Percentiles rank a stretch among this genome's conserved stretches.
phyloP scores from a whole-genome alignment of 1,140 invertebrate species.

The Drosophila saltans region DNA sequence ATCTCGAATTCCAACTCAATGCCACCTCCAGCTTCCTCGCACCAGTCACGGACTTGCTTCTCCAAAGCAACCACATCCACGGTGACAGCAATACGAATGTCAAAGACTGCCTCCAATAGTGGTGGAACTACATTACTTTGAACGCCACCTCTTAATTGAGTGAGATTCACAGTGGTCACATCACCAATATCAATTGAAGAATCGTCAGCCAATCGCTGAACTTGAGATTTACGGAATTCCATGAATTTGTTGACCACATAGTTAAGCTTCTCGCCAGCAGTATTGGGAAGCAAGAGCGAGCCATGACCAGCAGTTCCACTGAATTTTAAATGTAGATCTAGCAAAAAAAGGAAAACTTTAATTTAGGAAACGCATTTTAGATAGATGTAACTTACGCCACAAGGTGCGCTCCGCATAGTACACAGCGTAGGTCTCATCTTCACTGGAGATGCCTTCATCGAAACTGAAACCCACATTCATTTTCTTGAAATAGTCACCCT shows the following conservation, averaged over 20 bases:
- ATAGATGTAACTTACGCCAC: conserved; percentile 85
- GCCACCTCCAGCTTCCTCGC: conserved; percentile 90
- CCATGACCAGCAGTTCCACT: conserved; percentile 94
- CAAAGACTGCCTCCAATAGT: conserved; percentile 90
- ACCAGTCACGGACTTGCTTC: conserved; percentile 89
- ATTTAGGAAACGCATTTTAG: not conserved
- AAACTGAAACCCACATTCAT: conserved; percentile 95
- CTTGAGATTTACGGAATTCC: conserved; percentile 88
- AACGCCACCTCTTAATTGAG: conserved; percentile 92
- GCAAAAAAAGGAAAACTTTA: conserved; percentile 82
- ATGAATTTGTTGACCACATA: conserved; percentile 91
- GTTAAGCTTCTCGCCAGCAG: conserved; percentile 92
- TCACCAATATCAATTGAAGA: conserved; percentile 89
- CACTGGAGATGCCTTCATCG: conserved; percentile 92
- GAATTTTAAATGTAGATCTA: conserved; percentile 65
- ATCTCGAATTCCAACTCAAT: conserved; percentile 89
- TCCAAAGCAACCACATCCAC: conserved; percentile 89
- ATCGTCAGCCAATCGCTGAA: conserved; percentile 86
- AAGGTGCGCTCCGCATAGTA: conserved; percentile 91
- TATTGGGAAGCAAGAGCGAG: conserved; percentile 91
- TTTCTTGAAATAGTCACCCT: conserved; percentile 90
- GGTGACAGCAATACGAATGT: conserved; percentile 90
- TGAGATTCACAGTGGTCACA: conserved; percentile 95
- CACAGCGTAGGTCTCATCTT: conserved; percentile 87
- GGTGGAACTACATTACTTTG: conserved; percentile 96